A percentile compares a stretch with the other conserved stretches of the same genome.
Evolutionary conservation across 2,113 vertebrate genomes (phyloP).

Genomic region (Sceloporus tristichus): DNA sequence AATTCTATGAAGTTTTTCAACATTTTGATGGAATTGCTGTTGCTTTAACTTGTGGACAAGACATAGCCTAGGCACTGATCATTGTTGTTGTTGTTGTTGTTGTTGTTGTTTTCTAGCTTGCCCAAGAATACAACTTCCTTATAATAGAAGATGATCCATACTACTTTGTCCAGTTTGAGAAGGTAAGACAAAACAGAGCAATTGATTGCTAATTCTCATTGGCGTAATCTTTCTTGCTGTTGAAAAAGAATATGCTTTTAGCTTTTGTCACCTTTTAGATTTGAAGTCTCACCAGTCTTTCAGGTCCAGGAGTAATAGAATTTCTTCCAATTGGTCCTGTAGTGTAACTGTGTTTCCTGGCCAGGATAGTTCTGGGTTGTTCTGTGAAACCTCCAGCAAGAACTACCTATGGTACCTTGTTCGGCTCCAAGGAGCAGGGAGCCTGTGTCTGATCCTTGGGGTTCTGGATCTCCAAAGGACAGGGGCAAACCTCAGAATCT

Average conservation of each 20-base stretch:
- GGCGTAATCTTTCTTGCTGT: neutral
- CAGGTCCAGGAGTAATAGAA: neutral
- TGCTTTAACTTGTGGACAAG: neutral
- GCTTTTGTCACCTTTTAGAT: neutral
- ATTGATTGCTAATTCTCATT: neutral
- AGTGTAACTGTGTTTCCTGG: neutral
- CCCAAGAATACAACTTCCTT: slow-evolving; percentile 86
- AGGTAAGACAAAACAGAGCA: slow-evolving; percentile 75
- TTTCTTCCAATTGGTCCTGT: neutral
- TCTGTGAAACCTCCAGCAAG: neutral
- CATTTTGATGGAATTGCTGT: neutral
- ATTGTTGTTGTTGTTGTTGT: neutral
- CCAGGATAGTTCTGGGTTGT: neutral
- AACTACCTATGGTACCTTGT: neutral
- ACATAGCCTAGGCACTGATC: too few species aligned
- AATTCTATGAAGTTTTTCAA: neutral
- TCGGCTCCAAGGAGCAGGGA: neutral
- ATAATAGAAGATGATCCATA: slow-evolving; percentile 94
- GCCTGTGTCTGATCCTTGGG: neutral
- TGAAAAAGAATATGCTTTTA: neutral
- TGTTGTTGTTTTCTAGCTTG: slow-evolving; percentile 78
- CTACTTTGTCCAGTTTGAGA: slow-evolving; percentile 90
- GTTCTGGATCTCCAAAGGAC: too few species aligned
- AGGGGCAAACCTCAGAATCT: neutral
- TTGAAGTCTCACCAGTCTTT: neutral